These are phyloP conservation scores for Aleiodes testaceus DNA, from an alignment of 2,888 invertebrate genomes.

Conservation along the genomic window DNA sequence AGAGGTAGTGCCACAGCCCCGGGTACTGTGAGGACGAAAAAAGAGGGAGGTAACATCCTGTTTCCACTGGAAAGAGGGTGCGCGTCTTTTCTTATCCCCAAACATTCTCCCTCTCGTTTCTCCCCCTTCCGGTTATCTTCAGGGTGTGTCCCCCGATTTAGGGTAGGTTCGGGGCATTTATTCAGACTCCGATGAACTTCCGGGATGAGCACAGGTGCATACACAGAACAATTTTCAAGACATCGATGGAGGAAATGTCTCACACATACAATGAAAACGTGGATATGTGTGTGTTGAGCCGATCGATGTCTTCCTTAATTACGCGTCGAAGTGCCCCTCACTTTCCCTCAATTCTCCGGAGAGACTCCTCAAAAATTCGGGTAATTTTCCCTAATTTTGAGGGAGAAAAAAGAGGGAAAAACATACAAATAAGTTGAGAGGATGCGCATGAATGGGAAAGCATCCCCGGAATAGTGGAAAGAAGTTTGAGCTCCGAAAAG, in stretches of 20 bases:
- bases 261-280: slow-evolving; percentile 42
- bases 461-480: not conserved
- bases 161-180: slow-evolving; percentile 62
- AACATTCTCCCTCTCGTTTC: too few relatives aligned
- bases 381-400: too few relatives aligned
- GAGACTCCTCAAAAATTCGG: too few relatives aligned
- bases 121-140: slow-evolving; percentile 46
- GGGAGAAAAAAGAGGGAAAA: not conserved
- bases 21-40: slow-evolving; percentile 39
- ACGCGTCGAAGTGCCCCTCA: slow-evolving; percentile 58
- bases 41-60: slow-evolving; percentile 40
- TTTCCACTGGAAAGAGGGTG: slow-evolving; percentile 33
- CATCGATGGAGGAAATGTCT: not conserved
- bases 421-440: not conserved
- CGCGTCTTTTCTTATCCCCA: slow-evolving; percentile 45
- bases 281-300: slow-evolving; percentile 55
- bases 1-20: slow-evolving; percentile 37
- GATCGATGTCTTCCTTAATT: slow-evolving; percentile 70
- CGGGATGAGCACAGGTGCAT: slow-evolving; percentile 39
- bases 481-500: slow-evolving; percentile 26
- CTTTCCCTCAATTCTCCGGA: slow-evolving; percentile 2
- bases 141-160: slow-evolving; percentile 69
- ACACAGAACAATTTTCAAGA: not conserved
- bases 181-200: slow-evolving; percentile 37
- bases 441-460: slow-evolving; percentile 7